Conservation (phyloP, 2,888 invertebrate genomes). For the Selenia dentaria region DNA sequence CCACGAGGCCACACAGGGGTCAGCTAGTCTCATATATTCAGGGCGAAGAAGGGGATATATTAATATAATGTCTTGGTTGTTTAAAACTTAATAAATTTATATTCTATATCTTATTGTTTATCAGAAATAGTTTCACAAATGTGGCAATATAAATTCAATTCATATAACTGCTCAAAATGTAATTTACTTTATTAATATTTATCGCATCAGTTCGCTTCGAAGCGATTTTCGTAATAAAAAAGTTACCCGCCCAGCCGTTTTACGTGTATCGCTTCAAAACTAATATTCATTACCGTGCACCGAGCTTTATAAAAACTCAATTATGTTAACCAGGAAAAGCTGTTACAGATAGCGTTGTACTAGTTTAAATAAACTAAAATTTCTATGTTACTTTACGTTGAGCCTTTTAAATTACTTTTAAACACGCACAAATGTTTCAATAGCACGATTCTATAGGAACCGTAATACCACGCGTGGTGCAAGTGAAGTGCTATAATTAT, state of each 20-base stretch:
- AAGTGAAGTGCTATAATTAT: slow-evolving; percentile 39
- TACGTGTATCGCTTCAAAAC: slow-evolving; percentile 2
- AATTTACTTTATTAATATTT: too few species aligned
- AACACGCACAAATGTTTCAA: slow-evolving; percentile 23
- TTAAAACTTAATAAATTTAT: too few species aligned
- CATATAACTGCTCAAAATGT: too few species aligned
- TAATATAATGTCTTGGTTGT: too few species aligned
- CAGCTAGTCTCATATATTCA: too few species aligned
- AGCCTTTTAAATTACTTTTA: slow-evolving; percentile 21
- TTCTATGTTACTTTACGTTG: slow-evolving; percentile 7
- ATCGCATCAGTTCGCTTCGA: too few species aligned
- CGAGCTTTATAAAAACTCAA: slow-evolving; percentile 25
- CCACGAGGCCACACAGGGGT: too few species aligned
- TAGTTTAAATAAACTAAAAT: slow-evolving; percentile 18
- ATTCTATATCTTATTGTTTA: too few species aligned
- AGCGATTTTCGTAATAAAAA: too few species aligned
- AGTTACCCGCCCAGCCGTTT: slow-evolving; percentile 1
- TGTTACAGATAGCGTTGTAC: slow-evolving; percentile 19
- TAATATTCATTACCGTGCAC: slow-evolving; percentile 8
- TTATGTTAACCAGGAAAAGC: slow-evolving; percentile 32
- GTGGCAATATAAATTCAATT: too few species aligned
- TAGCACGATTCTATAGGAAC: slow-evolving; percentile 17
- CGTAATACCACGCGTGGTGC: slow-evolving; percentile 20
- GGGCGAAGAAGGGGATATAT: too few species aligned
- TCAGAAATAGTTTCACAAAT: too few species aligned